Evolutionary conservation across 2,113 vertebrate species (phyloP), one percentile per base, ranked within the genome.

Genomic region (Dryoscopus gambensis): DNA sequence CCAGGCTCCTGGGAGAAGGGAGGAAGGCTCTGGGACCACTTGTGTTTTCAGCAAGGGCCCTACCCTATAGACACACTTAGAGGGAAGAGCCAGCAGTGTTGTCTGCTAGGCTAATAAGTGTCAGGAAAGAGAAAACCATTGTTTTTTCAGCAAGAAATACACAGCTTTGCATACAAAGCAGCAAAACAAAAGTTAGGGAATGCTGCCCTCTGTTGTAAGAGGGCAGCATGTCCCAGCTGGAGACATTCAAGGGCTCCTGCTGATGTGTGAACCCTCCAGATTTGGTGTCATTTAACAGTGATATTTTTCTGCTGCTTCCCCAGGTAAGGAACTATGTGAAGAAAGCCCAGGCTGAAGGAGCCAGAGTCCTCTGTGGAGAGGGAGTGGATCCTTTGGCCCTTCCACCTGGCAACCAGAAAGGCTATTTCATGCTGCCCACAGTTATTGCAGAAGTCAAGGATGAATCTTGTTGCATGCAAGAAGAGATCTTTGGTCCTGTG

Each of bases 401-500:
- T 19, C 98, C 99, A 1, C 5, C 93, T 44, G 73, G 37, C 87
- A 98, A 99, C 83, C 84, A 96, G 50, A 96, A 90, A 9, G 99
- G 99, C 82, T 99, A 99, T 96, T 99, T 99, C 93, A 99, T 99
- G 98, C 97, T 98, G 33, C 98, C 99, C 33, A 99, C 99, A 0
- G 97, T 99, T 82, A 98, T 99, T 96, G 93, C 98, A 2, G 98
- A 98, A 70, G 63, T 99, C 20, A 95, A 97, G 14, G 98, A 99
- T 76, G 96, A 98, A 44, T 99, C 99, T 44, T 96, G 97, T 27
- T 98, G 99, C 95, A 99, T 99, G 99, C 99, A 99, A 97, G 99
- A 99, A 95, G 99, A 99, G 98, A 99, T 99, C 94, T 99, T 99
- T 75, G 99, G 99, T 31, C 99, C 99, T 2, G 98, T 99, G 96